Base-by-base conservation (phyloP, 2,797 vertebrate genomes). In the Acropternis orthonyx region DNA sequence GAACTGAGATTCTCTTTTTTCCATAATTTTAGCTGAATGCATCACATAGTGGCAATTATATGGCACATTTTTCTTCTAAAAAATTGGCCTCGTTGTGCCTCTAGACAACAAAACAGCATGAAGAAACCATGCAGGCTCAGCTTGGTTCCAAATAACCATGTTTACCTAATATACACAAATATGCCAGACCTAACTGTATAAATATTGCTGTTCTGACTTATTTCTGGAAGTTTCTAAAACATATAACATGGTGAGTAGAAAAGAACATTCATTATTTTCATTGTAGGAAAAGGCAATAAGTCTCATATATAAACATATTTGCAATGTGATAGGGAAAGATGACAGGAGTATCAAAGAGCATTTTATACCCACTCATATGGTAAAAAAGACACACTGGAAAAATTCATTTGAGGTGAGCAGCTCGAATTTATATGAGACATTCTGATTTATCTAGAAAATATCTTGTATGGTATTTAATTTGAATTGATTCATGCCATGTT, bases 161-260 rank as follows among this genome's bases (percentile, higher is more conserved):
- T 95, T 96, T 96, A 96, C 95, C 95, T 96, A 95, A 96, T 96
- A 96, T 91, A 96, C 94, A 97, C 89, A 97, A 97, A 96, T 96
- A 96, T 96, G 94, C 95, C 83, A 90, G 80, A 88, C 96, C 92
- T 94, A 90, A 86, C 95, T 95, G 21, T 73, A 88, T 90, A 95
- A 96, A 95, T 90, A 95, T 87, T 93, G 92, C 90, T 92, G 67
- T 63, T 96, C 89, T 93, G 93, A 95, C 95, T 95, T 94, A 95
- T 96, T 96, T 95, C 95, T 96, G 92, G 92, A 95, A 96, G 89
- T 95, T 97, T 96, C 93, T 94, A 46, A 94, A 88, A 41, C 48
- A 68, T 54, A 58, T 76, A 93, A 58, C 44, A 0, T 86, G 52
- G 46, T 58, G 67, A 96, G 49, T 21, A 58, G 83, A 91, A 95